Conservation (phyloP, 2,113 vertebrate species). For the Ginglymostoma cirratum region DNA sequence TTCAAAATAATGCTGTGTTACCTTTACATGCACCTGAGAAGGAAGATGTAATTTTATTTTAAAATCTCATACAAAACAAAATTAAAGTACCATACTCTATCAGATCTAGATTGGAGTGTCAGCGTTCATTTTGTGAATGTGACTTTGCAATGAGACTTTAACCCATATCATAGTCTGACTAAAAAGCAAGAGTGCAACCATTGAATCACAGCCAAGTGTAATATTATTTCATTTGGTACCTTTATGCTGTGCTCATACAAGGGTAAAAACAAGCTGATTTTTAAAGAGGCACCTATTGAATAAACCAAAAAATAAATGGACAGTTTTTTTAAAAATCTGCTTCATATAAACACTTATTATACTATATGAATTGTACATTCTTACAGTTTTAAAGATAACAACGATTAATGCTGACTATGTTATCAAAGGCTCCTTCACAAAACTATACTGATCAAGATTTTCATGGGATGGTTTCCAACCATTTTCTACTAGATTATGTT, state of each 20-base stretch:
- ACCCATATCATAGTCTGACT: no score
- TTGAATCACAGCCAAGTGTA: not conserved
- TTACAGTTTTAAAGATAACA: not conserved
- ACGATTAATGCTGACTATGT: not conserved
- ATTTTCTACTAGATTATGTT: not conserved
- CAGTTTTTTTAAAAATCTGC: not conserved
- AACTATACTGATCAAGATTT: not conserved
- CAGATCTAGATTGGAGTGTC: not conserved
- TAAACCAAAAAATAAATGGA: not conserved
- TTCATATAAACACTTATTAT: not conserved
- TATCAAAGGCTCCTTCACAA: not conserved
- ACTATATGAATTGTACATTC: not conserved
- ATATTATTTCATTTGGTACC: not conserved
- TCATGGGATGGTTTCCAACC: not conserved
- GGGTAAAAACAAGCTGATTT: not conserved
- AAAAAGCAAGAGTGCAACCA: not conserved
- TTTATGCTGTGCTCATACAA: not conserved
- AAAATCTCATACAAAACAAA: not conserved
- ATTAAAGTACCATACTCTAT: not conserved
- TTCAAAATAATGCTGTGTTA: not conserved
- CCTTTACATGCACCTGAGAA: no score
- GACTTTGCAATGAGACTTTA: no score
- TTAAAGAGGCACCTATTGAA: not conserved
- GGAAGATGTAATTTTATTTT: no score
- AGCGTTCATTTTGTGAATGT: not conserved